Evolutionary conservation across 2,113 vertebrate genomes (phyloP).

Genomic region (Cyanoderma ruficeps): DNA sequence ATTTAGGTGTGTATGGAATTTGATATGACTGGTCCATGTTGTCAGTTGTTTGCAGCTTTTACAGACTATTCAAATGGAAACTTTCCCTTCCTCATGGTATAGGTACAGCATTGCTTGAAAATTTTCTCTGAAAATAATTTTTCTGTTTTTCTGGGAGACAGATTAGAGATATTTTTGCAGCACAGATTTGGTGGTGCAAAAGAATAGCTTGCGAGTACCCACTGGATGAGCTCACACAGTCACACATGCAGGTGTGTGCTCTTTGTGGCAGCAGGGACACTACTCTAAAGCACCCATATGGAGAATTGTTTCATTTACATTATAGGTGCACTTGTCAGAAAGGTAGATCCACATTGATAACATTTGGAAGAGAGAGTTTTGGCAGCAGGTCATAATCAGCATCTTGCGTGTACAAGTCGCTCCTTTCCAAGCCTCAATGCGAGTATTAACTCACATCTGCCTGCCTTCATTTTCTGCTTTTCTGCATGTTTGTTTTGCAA

Average conservation of each 20-base stretch:
- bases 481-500: neutral
- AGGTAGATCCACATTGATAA: neutral
- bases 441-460: neutral
- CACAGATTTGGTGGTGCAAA: neutral
- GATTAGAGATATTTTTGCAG: neutral
- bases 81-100: neutral
- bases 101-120: neutral
- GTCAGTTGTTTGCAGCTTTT: neutral
- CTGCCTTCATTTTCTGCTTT: neutral
- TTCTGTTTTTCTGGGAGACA: neutral
- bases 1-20: neutral
- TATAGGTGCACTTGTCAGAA: neutral
- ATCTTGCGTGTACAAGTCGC: neutral
- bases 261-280: neutral
- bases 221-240: neutral
- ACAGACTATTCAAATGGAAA: neutral
- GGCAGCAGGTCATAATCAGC: fast-evolving
- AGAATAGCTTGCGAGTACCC: neutral
- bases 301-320: neutral
- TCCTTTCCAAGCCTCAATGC: neutral
- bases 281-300: neutral
- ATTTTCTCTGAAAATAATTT: neutral
- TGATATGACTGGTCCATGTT: neutral
- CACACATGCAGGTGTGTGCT: neutral
- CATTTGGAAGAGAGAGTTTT: neutral